A percentile compares a stretch with the other conserved stretches of the same genome.
Conservation (phyloP, 2,888 invertebrate genomes). For the Tribolium freemani region DNA sequence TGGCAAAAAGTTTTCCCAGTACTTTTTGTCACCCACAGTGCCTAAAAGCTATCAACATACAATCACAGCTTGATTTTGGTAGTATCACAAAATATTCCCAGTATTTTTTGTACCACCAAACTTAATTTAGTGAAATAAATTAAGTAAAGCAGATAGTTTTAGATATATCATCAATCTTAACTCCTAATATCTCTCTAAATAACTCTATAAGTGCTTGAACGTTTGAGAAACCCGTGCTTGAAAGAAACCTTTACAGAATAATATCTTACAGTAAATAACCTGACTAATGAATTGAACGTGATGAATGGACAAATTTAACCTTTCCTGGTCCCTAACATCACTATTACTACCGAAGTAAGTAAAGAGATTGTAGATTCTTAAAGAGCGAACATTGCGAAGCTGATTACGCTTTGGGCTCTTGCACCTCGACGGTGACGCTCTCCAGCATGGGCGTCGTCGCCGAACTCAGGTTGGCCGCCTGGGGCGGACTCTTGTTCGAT, state of each 20-base stretch:
- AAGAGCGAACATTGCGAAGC: constrained; percentile 34
- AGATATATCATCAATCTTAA: constrained; percentile 34
- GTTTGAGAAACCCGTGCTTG: constrained; percentile 34
- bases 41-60: constrained; percentile 61
- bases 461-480: constrained; percentile 57
- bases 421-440: constrained; percentile 83
- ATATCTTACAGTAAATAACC: constrained; percentile 40
- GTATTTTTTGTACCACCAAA: constrained; percentile 69
- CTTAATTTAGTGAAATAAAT: constrained; percentile 57
- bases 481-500: constrained; percentile 74
- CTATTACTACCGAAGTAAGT: constrained; percentile 62
- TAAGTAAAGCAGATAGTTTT: constrained; percentile 54
- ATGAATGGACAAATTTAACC: constrained; percentile 64
- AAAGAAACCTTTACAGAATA: constrained; percentile 38
- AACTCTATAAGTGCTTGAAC: constrained; percentile 24
- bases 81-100: constrained; percentile 69
- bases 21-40: constrained; percentile 63
- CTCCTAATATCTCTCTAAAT: constrained; percentile 15
- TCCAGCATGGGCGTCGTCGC: constrained; percentile 71
- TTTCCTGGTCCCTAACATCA: constrained; percentile 67
- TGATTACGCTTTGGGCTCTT: constrained; percentile 72
- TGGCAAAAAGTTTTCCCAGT: constrained; percentile 67
- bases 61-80: constrained; percentile 66
- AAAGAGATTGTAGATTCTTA: constrained; percentile 50
- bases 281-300: constrained; percentile 55